Percentiles rank a stretch among this genome's conserved stretches.
phyloP scores from a whole-genome alignment of 2,113 vertebrate genomes.

The Takifugu flavidus region DNA sequence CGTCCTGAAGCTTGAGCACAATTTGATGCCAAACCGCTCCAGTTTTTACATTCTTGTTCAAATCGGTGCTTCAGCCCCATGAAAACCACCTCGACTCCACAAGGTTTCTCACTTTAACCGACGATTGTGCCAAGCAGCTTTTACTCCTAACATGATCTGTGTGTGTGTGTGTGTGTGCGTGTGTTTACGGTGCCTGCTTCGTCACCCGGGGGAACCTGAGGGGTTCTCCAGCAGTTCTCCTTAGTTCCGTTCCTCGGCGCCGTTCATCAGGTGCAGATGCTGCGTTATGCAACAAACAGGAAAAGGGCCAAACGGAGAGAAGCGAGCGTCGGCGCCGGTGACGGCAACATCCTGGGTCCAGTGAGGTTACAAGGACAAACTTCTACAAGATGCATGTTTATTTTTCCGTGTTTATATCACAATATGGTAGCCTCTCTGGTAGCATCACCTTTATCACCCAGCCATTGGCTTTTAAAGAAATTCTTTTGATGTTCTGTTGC shows the following conservation, averaged over 20 bases:
- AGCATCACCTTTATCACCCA: too few relatives aligned
- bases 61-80: conserved; percentile 6
- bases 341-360: conserved; percentile 7
- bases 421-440: too few relatives aligned
- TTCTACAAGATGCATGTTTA: too few relatives aligned
- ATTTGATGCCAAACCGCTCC: too few relatives aligned
- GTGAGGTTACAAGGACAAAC: neutral
- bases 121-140: conserved; percentile 69
- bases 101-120: conserved; percentile 48
- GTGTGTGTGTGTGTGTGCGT: conserved; percentile 24
- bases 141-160: conserved; percentile 15
- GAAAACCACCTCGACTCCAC: conserved; percentile 1
- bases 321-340: conserved; percentile 10
- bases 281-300: conserved; percentile 57
- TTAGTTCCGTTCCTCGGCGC: conserved; percentile 18
- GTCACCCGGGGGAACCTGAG: conserved; percentile 26
- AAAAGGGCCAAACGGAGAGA: conserved; percentile 46
- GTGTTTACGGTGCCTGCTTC: conserved; percentile 39
- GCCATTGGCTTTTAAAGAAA: neutral
- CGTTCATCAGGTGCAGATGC: conserved; percentile 26
- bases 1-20: too few relatives aligned
- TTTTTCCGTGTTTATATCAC: too few relatives aligned
- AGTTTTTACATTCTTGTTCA: neutral
- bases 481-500: neutral
- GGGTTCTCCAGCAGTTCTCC: neutral